Evolutionary conservation across 2,113 vertebrate genomes (phyloP).

Genomic region (Plestiodon gilberti): DNA sequence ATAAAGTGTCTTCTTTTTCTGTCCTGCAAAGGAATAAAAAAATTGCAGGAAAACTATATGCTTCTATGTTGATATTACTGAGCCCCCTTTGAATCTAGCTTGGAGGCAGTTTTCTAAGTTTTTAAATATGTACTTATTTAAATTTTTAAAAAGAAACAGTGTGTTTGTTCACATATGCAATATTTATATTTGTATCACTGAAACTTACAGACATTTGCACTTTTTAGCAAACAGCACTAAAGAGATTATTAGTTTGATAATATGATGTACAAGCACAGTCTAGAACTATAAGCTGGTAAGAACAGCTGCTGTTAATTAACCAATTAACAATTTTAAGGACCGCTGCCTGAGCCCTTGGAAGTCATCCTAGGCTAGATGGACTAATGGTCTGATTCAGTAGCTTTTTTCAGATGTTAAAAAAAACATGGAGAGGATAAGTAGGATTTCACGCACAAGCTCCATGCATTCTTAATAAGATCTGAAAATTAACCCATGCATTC

Average conservation of each 20-base stretch:
- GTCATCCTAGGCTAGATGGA: not conserved
- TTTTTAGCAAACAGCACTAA: constrained; percentile 43
- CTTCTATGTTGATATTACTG: not conserved
- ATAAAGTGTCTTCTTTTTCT: not conserved
- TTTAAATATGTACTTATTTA: constrained; percentile 31
- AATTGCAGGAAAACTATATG: not conserved
- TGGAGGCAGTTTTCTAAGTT: constrained; percentile 13
- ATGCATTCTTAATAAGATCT: too few species aligned
- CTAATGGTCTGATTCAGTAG: not conserved
- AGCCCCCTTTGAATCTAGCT: constrained; percentile 2
- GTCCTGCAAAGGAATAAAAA: not conserved
- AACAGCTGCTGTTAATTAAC: too few species aligned
- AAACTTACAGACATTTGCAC: constrained; percentile 37
- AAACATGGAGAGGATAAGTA: too few species aligned
- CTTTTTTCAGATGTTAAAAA: too few species aligned
- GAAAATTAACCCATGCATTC: too few species aligned
- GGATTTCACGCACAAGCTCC: too few species aligned
- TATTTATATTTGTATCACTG: constrained; percentile 57
- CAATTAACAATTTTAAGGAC: too few species aligned
- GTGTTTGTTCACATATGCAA: constrained; percentile 8
- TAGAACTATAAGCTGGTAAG: not conserved
- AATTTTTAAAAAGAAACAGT: constrained; percentile 43
- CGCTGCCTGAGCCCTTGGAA: too few species aligned
- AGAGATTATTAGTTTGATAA: constrained; percentile 37
- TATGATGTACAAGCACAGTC: constrained; percentile 14